These are phyloP conservation scores for Tipula vernalis DNA, from an alignment of 2,888 invertebrate species.

Conservation along the genomic window DNA sequence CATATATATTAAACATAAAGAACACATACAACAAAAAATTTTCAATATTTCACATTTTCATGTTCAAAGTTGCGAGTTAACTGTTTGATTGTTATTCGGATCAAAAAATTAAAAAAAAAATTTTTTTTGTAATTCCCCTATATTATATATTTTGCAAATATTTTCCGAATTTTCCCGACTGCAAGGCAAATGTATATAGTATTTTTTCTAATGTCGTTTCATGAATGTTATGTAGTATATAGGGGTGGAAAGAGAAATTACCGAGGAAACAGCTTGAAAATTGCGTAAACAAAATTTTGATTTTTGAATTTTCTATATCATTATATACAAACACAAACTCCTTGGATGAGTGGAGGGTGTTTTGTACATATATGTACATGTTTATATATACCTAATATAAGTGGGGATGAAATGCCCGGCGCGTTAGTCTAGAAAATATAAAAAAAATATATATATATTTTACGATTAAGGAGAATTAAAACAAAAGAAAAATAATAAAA, in stretches of 20 bases:
- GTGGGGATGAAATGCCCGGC: background rate
- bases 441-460: background rate
- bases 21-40: background rate
- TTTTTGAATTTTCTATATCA: background rate
- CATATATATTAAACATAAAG: no score
- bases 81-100: background rate
- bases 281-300: background rate
- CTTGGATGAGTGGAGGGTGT: background rate
- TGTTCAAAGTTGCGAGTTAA: background rate
- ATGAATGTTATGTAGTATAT: background rate
- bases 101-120: background rate
- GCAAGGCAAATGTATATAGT: background rate
- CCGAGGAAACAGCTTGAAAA: background rate
- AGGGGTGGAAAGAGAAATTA: background rate
- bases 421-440: background rate
- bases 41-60: background rate
- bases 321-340: background rate
- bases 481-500: background rate
- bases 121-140: background rate
- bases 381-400: background rate
- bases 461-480: background rate
- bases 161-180: background rate
- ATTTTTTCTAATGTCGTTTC: background rate
- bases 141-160: background rate
- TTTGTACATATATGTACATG: background rate